phyloP scores from a whole-genome alignment of 2,113 vertebrate species.

The Mastomys natalensis region DNA sequence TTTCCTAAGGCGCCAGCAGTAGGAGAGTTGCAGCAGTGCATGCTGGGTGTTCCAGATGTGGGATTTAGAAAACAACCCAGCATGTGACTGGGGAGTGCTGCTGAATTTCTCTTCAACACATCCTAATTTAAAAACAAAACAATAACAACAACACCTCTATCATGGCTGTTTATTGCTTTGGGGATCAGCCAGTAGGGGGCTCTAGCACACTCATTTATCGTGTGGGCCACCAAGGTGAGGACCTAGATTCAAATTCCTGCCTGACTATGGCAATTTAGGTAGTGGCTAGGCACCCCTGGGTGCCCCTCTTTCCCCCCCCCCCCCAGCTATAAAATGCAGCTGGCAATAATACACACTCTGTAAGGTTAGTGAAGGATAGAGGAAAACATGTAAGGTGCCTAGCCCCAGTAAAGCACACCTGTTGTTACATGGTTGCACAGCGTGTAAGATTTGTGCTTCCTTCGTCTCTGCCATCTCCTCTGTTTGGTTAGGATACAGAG shows the following conservation, averaged over 20 bases:
- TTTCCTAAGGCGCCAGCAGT: background rate
- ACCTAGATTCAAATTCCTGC: background rate
- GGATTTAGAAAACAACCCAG: background rate
- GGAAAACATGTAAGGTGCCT: background rate
- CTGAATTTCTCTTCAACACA: background rate
- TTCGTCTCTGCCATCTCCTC: background rate
- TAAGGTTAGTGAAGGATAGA: background rate
- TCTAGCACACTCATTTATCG: background rate
- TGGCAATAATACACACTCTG: background rate
- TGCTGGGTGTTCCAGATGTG: background rate
- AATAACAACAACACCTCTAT: background rate
- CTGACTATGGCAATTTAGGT: background rate
- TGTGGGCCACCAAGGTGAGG: background rate
- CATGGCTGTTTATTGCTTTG: background rate
- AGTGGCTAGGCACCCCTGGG: background rate
- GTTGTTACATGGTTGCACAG: background rate
- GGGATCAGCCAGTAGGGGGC: background rate
- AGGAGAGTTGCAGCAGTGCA: accelerated
- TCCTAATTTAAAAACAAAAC: background rate
- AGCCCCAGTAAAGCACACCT: background rate
- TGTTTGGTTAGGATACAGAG: background rate
- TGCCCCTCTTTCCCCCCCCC: background rate
- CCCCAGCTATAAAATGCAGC: background rate
- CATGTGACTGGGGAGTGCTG: background rate
- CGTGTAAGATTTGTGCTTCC: background rate